These are phyloP conservation scores for Arrhamphus sclerolepis DNA, from an alignment of 2,797 vertebrate genomes.

Conservation along the genomic window DNA sequence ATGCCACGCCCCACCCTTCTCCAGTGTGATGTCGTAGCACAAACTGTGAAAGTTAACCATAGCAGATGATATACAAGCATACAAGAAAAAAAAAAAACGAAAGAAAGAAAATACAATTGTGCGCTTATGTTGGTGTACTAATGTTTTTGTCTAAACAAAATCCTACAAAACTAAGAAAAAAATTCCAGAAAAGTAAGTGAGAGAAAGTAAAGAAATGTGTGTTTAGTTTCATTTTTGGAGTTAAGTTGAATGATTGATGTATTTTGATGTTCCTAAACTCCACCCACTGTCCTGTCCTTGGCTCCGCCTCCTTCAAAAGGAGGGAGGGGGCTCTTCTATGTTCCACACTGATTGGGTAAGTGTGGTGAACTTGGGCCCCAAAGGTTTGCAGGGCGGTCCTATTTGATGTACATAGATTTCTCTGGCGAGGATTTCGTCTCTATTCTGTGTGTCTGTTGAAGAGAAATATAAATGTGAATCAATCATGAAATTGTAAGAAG, in stretches of 20 bases:
- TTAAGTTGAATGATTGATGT: conserved; percentile 90
- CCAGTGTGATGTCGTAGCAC: conserved; percentile 92
- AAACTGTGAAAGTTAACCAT: conserved; percentile 96
- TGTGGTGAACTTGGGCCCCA: conserved; percentile 36
- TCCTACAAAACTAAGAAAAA: conserved; percentile 73
- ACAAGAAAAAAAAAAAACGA: conserved; percentile 51
- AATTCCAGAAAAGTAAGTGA: conserved; percentile 53
- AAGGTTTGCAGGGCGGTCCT: conserved; percentile 80
- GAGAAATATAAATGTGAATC: conserved; percentile 83
- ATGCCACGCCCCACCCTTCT: too few species aligned
- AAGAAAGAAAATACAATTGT: conserved; percentile 75
- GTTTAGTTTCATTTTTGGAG: conserved; percentile 86
- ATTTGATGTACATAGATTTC: conserved; percentile 89
- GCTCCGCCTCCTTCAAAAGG: conserved; percentile 74
- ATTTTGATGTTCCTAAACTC: conserved; percentile 81
- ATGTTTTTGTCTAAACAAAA: conserved; percentile 85
- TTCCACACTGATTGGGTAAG: conserved; percentile 68
- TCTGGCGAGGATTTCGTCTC: conserved; percentile 79
- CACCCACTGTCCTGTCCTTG: conserved; percentile 36
- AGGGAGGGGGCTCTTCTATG: conserved; percentile 77
- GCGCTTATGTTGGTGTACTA: conserved; percentile 92
- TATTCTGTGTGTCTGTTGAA: conserved; percentile 87
- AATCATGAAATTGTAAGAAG: conserved; percentile 79
- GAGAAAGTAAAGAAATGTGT: conserved; percentile 82
- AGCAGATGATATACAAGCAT: conserved; percentile 72